Base-by-base conservation (phyloP, 2,888 invertebrate species). In the Spicauda simplicius region DNA sequence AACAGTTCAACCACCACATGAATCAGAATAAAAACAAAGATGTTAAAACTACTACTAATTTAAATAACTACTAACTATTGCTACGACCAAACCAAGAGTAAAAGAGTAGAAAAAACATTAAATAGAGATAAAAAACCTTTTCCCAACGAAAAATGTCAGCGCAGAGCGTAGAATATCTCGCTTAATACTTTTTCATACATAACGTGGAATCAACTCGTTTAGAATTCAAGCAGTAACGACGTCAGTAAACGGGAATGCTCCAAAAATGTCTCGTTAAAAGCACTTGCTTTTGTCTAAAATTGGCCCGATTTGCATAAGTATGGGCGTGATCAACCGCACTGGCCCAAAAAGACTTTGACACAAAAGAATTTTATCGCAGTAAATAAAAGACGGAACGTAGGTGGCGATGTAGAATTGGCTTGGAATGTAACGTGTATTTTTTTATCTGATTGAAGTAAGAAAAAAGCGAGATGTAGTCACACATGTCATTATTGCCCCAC, bases 281-380 rank as follows among this genome's bases (percentile, higher is more conserved):
- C 62, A 62, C 62, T 67, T 67, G 62, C 67, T 67, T 56, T 67
- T 61, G 56, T 62, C 61, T 41, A 67, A 62, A 68, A 63, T 62
- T 63, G 62, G 45, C 68, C 58, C 48, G 62, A 68, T 68, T 68
- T 68, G 68, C 68, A 68, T 68, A 68, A 68, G 58, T 58, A 68
- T 58, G 58, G 56, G 52, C 62, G 30, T 53, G 45, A 58, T 68
- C 63, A 58, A 68, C 68, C 68, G 57, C 68, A 62, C 53, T 63
- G 58, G 30, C 45, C 57, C 67, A 62, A 61, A 66, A 66, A 66
- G 60, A 61, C 25, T 25, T 25, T 12, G 41, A 54, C 41, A 52
- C 53, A 45, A 63, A 45, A 63, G 58, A 58, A 53, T 58, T 64
- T 64, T 53, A 65, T 60, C 48, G 67, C 67, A 56, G 61, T 61